Base-by-base conservation (phyloP, 2,888 invertebrate species). In the Erannis defoliaria region DNA sequence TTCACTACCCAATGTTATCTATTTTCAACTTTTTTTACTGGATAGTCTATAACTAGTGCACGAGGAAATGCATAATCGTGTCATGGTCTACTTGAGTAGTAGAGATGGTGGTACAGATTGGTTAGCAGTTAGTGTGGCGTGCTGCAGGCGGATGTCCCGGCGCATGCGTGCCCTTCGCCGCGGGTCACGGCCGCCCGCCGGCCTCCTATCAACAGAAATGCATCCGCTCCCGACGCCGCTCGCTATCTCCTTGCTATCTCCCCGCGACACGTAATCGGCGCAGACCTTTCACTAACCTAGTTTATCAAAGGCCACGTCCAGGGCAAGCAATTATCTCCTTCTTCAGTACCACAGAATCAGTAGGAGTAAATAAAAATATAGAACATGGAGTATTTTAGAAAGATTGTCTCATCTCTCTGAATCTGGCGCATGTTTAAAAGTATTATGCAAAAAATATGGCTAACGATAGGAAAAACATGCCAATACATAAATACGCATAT, bases 181-280 rank as follows among this genome's bases (percentile, higher is more conserved):
- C 60, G 49, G 66, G 66, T 63, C 63, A 63, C 55, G 62, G 60
- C 56, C 71, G 66, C 60, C 62, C 54, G 55, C 62, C 54, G 55
- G 43, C 42, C 64, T 37, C 29, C 50, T 68, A 68, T 73, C 73
- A 70, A 67, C 73, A 72, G 68, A n/a, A n/a, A 70, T 72, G 69
- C 72, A 69, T 68, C 69, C 69, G 69, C 26, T 18, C 55, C 33
- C 59, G 42, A 45, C 48, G 40, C 26, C 33, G 31, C 53, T 38
- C 46, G 42, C 43, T 37, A 42, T 49, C 40, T 40, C 18, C 19
- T 38, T 40, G 42, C 43, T 37, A 42, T 49, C 40, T 40, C 18
- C 19, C 2, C 19, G 19, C 35, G 33, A 40, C 23, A 35, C 37
- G 16, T 29, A 16, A 23, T 23, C 45, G 14, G 6, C 18, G 14